Base-by-base conservation (phyloP, 2,797 vertebrate genomes). In the Pristis pectinata region DNA sequence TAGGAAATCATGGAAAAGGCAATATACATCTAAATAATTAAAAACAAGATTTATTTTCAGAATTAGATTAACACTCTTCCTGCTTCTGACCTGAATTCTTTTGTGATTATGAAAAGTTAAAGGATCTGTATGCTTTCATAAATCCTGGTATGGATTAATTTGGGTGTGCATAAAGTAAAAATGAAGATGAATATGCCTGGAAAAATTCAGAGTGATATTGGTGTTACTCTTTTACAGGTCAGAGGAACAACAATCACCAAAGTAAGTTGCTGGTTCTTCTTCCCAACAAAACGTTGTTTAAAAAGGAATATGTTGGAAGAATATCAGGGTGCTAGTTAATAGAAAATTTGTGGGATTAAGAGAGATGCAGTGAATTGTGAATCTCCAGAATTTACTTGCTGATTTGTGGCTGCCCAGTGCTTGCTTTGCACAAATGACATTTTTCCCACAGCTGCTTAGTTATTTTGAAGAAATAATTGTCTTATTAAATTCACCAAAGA, bases 231-330 rank as follows among this genome's bases (percentile, higher is more conserved):
- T 95, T 61, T 93, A 94, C 95, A 97, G 97, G 96, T 96, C 96
- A 13, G 96, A 96, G 94, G 96, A 97, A 95, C 96, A 96, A 95
- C 96, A 96, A 94, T 96, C 96, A 92, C 96, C 96, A 94, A 96
- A 96, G 97, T 97, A 95, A 96, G 96, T 97, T 95, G 30, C 27
- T 34, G 56, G 17, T 93, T 37, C 15, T 53, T 67, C 5, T 44
- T 74, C 27, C 5, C 7, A 37, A 2, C 22, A 11, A 24, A 70
- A 91, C 53, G 19, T 24, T 70, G 49, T 49, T 49, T 49, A n/a
- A 41, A 41, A 41, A 41, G 41, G 41, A 13, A 64, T 72, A 64
- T n/a, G 34, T 0, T 27, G 34, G 87, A 19, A n/a, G n/a, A 89
- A 27, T 56, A 61, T 1, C 17, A 37, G 19, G 22, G 6, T 64